These are phyloP conservation scores for Drosophila fuyamai DNA, from an alignment of 1,140 invertebrate genomes.

Conservation along the genomic window DNA sequence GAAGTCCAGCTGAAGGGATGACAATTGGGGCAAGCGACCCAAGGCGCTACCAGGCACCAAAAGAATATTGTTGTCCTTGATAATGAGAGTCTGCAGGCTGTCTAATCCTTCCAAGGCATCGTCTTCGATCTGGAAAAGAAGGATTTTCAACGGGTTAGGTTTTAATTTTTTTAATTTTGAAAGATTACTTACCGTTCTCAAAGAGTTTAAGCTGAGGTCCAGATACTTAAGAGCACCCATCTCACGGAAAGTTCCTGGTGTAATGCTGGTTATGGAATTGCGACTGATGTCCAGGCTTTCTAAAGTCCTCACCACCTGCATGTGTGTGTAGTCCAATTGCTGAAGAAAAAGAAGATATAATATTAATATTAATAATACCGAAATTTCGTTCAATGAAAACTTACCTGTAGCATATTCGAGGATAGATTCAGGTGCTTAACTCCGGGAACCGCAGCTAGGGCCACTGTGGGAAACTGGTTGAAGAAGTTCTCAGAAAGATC, in stretches of 20 bases:
- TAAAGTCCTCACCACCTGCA: conserved; percentile 88
- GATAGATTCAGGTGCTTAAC: conserved; percentile 92
- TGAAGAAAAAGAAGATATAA: conserved; percentile 6
- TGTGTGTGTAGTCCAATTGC: conserved; percentile 89
- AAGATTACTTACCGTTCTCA: conserved; percentile 89
- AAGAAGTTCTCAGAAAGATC: conserved; percentile 95
- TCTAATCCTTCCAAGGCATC: conserved; percentile 93
- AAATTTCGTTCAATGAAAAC: neutral
- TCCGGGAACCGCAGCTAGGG: conserved; percentile 88
- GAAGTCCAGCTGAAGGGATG: conserved; percentile 91
- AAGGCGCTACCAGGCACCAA: conserved; percentile 92
- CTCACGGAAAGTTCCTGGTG: conserved; percentile 91
- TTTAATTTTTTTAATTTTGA: no score
- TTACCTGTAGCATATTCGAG: conserved; percentile 91
- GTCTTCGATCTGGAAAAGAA: conserved; percentile 90
- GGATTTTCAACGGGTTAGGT: neutral
- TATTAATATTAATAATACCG: neutral
- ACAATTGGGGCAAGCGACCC: conserved; percentile 89
- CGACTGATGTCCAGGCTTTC: conserved; percentile 93
- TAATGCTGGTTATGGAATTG: conserved; percentile 92
- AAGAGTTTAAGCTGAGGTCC: conserved; percentile 93
- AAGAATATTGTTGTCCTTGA: conserved; percentile 95
- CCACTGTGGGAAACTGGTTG: conserved; percentile 90
- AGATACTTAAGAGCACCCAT: conserved; percentile 89
- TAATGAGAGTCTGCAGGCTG: conserved; percentile 90